Percentiles rank a stretch among this genome's conserved stretches.
Conservation (phyloP, 2,797 vertebrate species). For the Pampus argenteus region DNA sequence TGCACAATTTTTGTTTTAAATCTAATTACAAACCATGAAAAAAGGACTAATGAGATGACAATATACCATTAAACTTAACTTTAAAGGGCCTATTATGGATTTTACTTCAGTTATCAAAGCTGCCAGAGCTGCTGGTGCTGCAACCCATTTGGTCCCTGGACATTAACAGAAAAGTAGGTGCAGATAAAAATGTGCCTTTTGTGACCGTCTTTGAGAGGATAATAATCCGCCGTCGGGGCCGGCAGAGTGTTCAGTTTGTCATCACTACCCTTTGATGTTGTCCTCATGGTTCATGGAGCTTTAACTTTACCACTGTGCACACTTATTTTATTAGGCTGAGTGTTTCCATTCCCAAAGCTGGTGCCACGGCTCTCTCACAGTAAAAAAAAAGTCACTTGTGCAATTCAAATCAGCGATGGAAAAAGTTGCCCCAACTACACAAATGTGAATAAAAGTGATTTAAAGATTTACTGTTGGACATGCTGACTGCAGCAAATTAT, state of each 20-base stretch:
- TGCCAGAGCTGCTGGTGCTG: not conserved
- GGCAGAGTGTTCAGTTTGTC: not conserved
- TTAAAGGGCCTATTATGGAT: not conserved
- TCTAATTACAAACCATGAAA: not conserved
- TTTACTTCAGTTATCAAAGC: not conserved
- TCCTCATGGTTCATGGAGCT: not conserved
- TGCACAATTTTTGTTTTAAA: not conserved
- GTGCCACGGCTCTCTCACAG: conserved; percentile 8
- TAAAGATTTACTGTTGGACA: conserved; percentile 7
- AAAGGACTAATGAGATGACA: not conserved
- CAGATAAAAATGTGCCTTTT: not conserved
- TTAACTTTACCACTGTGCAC: not conserved
- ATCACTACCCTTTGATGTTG: not conserved
- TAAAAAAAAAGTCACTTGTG: not conserved
- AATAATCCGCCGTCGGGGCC: not conserved
- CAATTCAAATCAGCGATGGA: conserved; percentile 30
- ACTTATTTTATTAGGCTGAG: conserved; percentile 7
- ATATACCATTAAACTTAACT: not conserved
- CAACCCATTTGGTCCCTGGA: not conserved
- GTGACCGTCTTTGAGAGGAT: not conserved
- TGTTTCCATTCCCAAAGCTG: conserved; percentile 13
- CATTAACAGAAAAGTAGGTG: not conserved
- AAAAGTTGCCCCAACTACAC: conserved; percentile 13
- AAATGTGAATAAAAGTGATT: conserved; percentile 29
- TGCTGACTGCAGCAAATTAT: conserved; percentile 27